phyloP scores from a whole-genome alignment of 2,888 invertebrate species.

The Cantharis rustica region DNA sequence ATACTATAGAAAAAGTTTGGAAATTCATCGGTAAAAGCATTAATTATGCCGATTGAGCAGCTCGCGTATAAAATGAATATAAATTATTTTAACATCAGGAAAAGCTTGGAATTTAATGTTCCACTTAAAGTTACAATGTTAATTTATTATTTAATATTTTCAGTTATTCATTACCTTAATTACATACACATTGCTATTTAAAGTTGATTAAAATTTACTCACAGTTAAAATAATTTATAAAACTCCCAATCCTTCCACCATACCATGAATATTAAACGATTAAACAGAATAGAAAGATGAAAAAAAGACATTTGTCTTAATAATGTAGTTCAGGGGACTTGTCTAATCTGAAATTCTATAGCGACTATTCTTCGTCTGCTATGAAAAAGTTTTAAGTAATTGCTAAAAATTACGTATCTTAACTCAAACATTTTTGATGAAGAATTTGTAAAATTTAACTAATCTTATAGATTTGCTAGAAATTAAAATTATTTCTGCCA shows the following conservation, averaged over 20 bases:
- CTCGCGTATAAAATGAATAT: not conserved
- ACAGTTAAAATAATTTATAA: constrained; percentile 15
- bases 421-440: not conserved
- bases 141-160: not conserved
- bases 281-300: constrained; percentile 18
- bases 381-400: constrained; percentile 8
- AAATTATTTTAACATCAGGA: not conserved
- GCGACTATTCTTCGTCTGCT: constrained; percentile 14
- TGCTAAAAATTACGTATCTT: constrained; percentile 3
- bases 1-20: not conserved
- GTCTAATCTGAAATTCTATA: constrained; percentile 18
- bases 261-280: constrained; percentile 19
- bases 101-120: not conserved
- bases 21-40: not conserved
- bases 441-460: not conserved
- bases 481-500: not conserved
- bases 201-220: not conserved
- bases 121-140: not conserved
- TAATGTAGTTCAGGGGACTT: constrained; percentile 17
- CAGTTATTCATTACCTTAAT: not conserved
- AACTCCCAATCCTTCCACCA: constrained; percentile 9
- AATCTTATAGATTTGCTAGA: not conserved
- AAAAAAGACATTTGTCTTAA: constrained; percentile 24
- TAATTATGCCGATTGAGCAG: not conserved
- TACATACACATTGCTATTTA: not conserved